Base-by-base conservation (phyloP, 2,888 invertebrate genomes). In the Caradrina kadenii region DNA sequence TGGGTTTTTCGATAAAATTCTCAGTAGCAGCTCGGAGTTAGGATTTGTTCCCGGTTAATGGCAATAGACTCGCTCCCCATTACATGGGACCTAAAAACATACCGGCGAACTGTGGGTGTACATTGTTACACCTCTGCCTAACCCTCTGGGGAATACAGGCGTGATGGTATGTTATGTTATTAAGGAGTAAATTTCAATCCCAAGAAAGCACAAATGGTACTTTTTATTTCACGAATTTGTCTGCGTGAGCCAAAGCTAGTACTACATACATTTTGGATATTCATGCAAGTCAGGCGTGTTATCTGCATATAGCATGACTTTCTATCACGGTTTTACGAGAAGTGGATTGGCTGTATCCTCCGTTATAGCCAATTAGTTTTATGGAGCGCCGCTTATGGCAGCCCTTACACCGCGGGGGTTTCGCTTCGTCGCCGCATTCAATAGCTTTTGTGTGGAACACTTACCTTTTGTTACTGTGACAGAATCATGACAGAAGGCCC, bases 381-480 rank as follows among this genome's bases (percentile, higher is more conserved):
- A 89, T 86, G 86, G 78, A 68, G 79, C 82, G 73, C 78, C 80
- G 80, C 86, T 88, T 88, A 81, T 79, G 76, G 73, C 72, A 80
- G 48, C 82, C 79, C 85, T 79, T 64, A 66, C 68, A 70, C 70
- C 75, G 58, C 66, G 68, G 70, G 58, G 78, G 81, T 72, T 80
- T 83, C 82, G 88, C 86, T 79, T 83, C 82, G 73, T 84, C 81
- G 81, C 82, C 83, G 84, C 87, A 88, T 87, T 90, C 87, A 91
- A 91, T 89, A 88, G 89, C 89, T 86, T 89, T 91, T 91, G 89
- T 90, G 83, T 73, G 85, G 86, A 84, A 87, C 86, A 87, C 89
- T 89, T 88, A 87, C 90, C 92, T 92, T 89, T 92, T 92, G 92
- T 92, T 90, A 84, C 85, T 73, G 79, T 81, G 86, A 87, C 89